Conservation (phyloP, 2,797 vertebrate genomes). For the Coregonus suidteri region DNA sequence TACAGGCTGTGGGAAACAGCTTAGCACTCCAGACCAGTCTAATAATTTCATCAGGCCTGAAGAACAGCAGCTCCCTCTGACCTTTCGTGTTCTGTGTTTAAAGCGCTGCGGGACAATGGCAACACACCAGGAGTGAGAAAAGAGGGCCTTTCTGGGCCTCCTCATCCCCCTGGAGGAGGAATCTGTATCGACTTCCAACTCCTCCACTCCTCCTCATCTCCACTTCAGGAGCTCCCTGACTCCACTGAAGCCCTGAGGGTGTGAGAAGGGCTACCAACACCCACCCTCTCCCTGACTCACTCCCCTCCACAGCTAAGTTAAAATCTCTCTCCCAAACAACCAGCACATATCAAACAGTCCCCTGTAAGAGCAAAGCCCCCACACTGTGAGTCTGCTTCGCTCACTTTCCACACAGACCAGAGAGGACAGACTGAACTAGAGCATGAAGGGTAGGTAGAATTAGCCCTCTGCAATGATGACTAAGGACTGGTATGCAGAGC, state of each 20-base stretch:
- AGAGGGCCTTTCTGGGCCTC: conserved; percentile 7
- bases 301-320: conserved; percentile 5
- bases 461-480: neutral
- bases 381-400: neutral
- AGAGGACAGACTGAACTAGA: neutral
- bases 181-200: neutral
- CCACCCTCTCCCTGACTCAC: conserved; percentile 21
- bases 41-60: conserved; percentile 52
- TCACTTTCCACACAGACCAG: neutral
- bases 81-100: conserved; percentile 43
- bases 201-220: neutral
- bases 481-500: neutral
- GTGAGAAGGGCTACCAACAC: conserved; percentile 17
- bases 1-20: conserved; percentile 62
- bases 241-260: conserved; percentile 1
- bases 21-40: conserved; percentile 29
- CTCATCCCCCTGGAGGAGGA: conserved; percentile 4
- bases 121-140: conserved; percentile 24
- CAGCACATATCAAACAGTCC: conserved; percentile 4
- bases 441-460: neutral
- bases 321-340: conserved; percentile 9
- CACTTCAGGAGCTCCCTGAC: neutral
- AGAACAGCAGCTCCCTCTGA: conserved; percentile 39
- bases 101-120: conserved; percentile 45
- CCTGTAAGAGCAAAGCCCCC: neutral